Conservation (phyloP, 2,113 vertebrate species). For the Mesitornis unicolor region DNA sequence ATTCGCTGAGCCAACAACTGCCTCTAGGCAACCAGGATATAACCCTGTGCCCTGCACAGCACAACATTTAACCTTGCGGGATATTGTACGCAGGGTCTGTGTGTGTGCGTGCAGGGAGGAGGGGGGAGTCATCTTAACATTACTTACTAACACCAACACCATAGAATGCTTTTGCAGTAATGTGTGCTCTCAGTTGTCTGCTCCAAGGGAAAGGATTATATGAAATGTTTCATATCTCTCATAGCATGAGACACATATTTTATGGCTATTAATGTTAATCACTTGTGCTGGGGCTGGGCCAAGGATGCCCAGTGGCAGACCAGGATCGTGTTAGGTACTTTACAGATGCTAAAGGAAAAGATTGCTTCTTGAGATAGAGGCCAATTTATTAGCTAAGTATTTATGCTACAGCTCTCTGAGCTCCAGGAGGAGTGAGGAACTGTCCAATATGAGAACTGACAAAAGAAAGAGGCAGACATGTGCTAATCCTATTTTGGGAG, state of each 20-base stretch:
- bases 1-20: background rate
- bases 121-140: background rate
- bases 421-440: background rate
- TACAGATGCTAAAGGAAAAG: background rate
- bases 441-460: background rate
- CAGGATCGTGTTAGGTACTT: background rate
- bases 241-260: accelerated
- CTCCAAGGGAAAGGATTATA: background rate
- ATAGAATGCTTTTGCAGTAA: accelerated
- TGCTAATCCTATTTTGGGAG: background rate
- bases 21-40: background rate
- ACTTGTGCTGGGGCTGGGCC: background rate
- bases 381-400: background rate
- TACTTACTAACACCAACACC: background rate
- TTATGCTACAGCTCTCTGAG: background rate
- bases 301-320: background rate
- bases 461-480: background rate
- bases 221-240: background rate
- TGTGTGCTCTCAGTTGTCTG: background rate
- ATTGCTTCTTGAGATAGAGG: background rate
- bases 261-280: background rate
- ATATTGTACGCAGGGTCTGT: background rate
- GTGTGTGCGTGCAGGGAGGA: background rate
- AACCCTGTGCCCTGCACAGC: background rate
- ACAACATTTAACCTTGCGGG: background rate